These are phyloP conservation scores for Priocnemis perturbator DNA, from an alignment of 2,888 invertebrate species.

Conservation along the genomic window DNA sequence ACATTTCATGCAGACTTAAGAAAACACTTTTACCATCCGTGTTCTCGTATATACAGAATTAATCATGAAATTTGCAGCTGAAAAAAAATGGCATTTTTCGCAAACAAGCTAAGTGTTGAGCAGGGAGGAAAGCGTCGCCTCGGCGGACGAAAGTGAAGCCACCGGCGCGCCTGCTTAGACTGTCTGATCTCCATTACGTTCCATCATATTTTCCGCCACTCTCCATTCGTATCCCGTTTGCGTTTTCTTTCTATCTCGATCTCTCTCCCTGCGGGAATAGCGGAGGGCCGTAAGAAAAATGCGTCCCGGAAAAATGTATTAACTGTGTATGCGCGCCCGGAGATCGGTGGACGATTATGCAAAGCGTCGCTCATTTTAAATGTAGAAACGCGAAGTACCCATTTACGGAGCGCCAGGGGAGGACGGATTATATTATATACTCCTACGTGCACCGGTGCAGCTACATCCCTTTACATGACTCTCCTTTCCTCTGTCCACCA, in stretches of 20 bases:
- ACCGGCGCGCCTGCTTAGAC: not conserved
- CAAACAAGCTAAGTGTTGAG: no score
- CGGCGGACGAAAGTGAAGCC: not conserved
- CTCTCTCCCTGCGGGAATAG: not conserved
- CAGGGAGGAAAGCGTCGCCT: no score
- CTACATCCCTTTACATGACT: not conserved
- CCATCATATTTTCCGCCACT: conserved; percentile 5
- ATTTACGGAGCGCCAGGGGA: conserved; percentile 33
- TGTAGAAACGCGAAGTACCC: conserved; percentile 50
- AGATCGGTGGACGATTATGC: conserved; percentile 54
- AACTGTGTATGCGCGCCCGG: conserved; percentile 35
- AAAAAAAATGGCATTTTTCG: no score
- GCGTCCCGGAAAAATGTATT: conserved; percentile 40
- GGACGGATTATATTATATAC: conserved; percentile 2
- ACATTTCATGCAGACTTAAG: no score
- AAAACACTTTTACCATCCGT: no score
- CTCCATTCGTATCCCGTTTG: not conserved
- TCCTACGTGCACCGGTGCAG: conserved; percentile 3
- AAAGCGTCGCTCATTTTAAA: conserved; percentile 53
- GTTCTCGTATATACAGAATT: no score
- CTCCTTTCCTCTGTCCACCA: conserved; percentile 6
- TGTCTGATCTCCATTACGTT: not conserved
- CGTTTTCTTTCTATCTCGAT: not conserved
- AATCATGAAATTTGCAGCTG: no score
- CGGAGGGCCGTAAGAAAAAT: not conserved